phyloP scores from a whole-genome alignment of 2,888 invertebrate genomes.

The Nysson spinosus region DNA sequence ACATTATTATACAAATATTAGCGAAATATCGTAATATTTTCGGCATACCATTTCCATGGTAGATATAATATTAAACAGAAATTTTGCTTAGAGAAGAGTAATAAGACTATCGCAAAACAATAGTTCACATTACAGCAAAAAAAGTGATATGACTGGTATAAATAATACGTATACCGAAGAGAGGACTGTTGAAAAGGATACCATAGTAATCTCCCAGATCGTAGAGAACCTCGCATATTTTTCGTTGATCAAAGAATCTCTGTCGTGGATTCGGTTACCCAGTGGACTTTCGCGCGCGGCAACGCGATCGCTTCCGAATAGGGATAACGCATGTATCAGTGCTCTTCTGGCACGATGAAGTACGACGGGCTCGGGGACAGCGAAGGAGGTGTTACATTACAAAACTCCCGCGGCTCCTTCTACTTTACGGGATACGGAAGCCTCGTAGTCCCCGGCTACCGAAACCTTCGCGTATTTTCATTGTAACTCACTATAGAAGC shows the following conservation, averaged over 20 bases:
- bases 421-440: slow-evolving; percentile 60
- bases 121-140: no score
- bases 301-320: slow-evolving; percentile 41
- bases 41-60: no score
- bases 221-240: slow-evolving; percentile 30
- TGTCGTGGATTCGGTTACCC: slow-evolving; percentile 55
- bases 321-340: slow-evolving; percentile 40
- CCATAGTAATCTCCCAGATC: slow-evolving; percentile 21
- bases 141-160: no score
- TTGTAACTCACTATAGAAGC: neutral
- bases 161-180: neutral
- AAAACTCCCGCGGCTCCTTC: slow-evolving; percentile 44
- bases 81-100: no score
- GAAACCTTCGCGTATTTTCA: slow-evolving; percentile 57
- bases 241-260: slow-evolving; percentile 45
- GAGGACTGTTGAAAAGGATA: slow-evolving; percentile 32
- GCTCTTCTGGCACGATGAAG: slow-evolving; percentile 31
- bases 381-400: slow-evolving; percentile 58
- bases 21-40: no score
- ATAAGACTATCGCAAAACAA: no score
- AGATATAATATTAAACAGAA: no score
- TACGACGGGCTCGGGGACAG: slow-evolving; percentile 32
- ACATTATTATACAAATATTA: no score
- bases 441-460: slow-evolving; percentile 56
- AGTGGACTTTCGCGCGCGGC: slow-evolving; percentile 9